Evolutionary conservation across 2,113 vertebrate genomes (phyloP).

Genomic region (human (Homo sapiens)): GRCh38 chr14:86413501-86414000

Average conservation of each 20-base stretch:
- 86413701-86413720: not conserved
- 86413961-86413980: not conserved
- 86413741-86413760: not conserved
- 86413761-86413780: not conserved
- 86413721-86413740: not conserved
- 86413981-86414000: not conserved
- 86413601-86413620: accelerated
- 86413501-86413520: not conserved
- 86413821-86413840: not conserved
- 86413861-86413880: not conserved
- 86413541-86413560: not conserved
- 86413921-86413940: not conserved
- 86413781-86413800: not conserved
- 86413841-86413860: not conserved
- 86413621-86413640: not conserved
- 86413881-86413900: not conserved
- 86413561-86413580: accelerated
- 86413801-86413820: not conserved
- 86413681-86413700: not conserved
- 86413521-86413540: not conserved
- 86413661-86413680: not conserved
- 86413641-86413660: not conserved
- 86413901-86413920: not conserved
- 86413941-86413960: not conserved
- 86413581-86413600: not conserved